Base-by-base conservation (phyloP, 2,888 invertebrate species). In the Hypsopygia costalis region DNA sequence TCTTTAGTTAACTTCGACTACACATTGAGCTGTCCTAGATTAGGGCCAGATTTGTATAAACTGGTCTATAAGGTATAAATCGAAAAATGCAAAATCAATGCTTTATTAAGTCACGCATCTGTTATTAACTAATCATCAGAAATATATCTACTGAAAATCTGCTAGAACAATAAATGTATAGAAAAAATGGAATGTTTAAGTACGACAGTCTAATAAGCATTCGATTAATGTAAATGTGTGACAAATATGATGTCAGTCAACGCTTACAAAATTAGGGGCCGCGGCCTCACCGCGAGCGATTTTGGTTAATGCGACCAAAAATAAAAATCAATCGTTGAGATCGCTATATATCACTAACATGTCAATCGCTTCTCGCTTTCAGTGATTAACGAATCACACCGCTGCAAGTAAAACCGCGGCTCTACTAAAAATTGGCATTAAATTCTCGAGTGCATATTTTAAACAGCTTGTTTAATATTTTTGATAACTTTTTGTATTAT, bases 161-260 rank as follows among this genome's bases (percentile, higher is more conserved):
- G 64, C 70, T 72, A 70, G 62, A 16, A 66, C 62, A 66, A 76
- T 70, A 72, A 71, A 74, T 72, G 69, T 69, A 72, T 72, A 73
- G 72, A 74, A 75, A 72, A 73, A 76, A 80, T 86, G 87, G 86
- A 87, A 86, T 87, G 86, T 83, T 81, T 82, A 86, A 85, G 82
- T 86, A 87, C 85, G 64, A 78, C 76, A 83, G 80, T 83, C 80
- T 83, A 81, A 67, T 58, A 83, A 81, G 81, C 82, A 56, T 72
- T 69, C 65, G 67, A 70, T 74, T 52, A 49, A 51, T 55, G 43
- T 46, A 63, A 66, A 58, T 49, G 62, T 63, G 69, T 69, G 78
- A 78, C 76, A 75, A 69, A 64, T 69, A 73, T 72, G 74, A 73
- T 66, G 74, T 81, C 82, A 81, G 82, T 85, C 83, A 72, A 81